Base-by-base conservation (phyloP, 2,797 vertebrate species). In the Babyrousa celebensis region DNA sequence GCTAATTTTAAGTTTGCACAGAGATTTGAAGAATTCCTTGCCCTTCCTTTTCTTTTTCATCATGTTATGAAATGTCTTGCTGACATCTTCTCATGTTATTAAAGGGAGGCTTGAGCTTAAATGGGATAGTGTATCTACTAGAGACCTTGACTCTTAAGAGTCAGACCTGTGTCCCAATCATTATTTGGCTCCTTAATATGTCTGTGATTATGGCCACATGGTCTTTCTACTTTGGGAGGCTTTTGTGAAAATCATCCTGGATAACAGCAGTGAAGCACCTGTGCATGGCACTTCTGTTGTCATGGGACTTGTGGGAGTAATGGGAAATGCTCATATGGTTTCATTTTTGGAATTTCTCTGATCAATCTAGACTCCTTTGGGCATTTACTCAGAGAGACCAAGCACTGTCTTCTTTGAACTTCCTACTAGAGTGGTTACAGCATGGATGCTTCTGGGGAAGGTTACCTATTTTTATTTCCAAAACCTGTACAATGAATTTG, bases 171-270 rank as follows among this genome's bases (percentile, higher is more conserved):
- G 32, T 67, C 43, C 11, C 89, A 78, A 58, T 85, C 36, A n/a
- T 75, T 11, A 15, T 20, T 85, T 58, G 88, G 5, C 40, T 85
- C 32, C 72, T 60, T 56, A 68, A 7, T 63, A 16, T 58, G 11
- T 36, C 36, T 9, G 2, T 96, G 29, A 74, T 54, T 63, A 60
- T 27, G 43, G 78, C 12, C 25, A 91, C 27, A 36, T n/a, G 5
- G 62, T 32, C 58, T 89, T 93, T 52, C 54, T 32, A 21, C 62
- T 77, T 91, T 75, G 40, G 71, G 67, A 70, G 74, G 70, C 20
- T 75, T 97, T n/a, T 74, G 32, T 60, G 29, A 89, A 88, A 75
- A 82, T 27, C 12, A 83, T 32, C 74, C 65, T 67, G 91, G 82
- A 29, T 32, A 63, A 29, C 4, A 40, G n/a, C 56, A 94, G 65